phyloP scores from a whole-genome alignment of 2,113 vertebrate species.

The Globicephala melas region DNA sequence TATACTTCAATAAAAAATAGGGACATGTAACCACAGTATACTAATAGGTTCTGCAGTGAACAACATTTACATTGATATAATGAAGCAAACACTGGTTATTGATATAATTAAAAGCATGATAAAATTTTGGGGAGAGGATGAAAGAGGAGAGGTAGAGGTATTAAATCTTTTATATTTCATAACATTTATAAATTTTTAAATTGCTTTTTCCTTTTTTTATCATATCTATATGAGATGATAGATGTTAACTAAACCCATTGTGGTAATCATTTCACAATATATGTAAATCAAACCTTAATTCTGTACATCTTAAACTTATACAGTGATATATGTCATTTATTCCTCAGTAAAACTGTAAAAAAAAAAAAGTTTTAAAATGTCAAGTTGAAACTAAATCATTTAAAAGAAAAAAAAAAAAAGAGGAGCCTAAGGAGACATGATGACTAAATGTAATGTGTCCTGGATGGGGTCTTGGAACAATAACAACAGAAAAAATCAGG shows the following conservation, averaged over 20 bases:
- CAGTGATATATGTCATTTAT: not conserved
- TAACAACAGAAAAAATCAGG: not conserved
- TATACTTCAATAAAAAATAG: not conserved
- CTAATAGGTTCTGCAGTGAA: not conserved
- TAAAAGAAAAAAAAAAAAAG: not conserved
- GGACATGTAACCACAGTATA: not conserved
- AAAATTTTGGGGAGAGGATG: not conserved
- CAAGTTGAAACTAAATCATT: not conserved
- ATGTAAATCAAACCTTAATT: not conserved
- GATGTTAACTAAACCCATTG: not conserved
- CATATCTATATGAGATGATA: not conserved
- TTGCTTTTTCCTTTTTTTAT: not conserved
- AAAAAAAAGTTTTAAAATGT: not conserved
- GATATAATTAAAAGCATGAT: not conserved
- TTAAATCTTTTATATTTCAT: not conserved
- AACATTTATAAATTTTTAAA: not conserved
- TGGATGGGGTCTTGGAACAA: not conserved
- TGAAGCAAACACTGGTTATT: not conserved
- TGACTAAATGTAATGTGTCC: not conserved
- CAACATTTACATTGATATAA: not conserved
- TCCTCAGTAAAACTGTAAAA: not conserved
- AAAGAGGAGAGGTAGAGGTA: not conserved
- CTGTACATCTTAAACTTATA: not conserved
- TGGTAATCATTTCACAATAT: not conserved
- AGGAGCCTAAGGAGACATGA: not conserved